Evolutionary conservation across 2,113 vertebrate species (phyloP).

Genomic region (Amazona vittata): DNA sequence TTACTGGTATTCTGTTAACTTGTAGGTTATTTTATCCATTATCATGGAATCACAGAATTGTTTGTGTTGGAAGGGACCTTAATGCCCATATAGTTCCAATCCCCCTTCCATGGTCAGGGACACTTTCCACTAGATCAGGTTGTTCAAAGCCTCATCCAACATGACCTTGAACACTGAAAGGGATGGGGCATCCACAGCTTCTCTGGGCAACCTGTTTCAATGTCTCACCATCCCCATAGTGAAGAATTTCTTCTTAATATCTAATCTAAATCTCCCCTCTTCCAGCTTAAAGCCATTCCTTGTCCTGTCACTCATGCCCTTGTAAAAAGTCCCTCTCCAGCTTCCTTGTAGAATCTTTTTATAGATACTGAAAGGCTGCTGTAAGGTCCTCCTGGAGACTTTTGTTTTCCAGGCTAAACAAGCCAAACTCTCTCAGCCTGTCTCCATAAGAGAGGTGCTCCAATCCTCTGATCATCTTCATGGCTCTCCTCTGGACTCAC

Average conservation of each 20-base stretch:
- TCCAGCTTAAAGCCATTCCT: neutral
- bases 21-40: neutral
- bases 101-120: neutral
- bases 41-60: neutral
- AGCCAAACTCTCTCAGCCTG: neutral
- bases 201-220: neutral
- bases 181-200: neutral
- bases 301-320: neutral
- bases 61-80: neutral
- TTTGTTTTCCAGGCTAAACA: neutral
- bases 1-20: neutral
- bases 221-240: neutral
- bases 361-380: neutral
- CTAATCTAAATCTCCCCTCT: neutral
- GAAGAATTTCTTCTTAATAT: neutral
- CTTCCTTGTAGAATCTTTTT: neutral
- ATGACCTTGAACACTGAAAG: neutral
- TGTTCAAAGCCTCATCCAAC: neutral
- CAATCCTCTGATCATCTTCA: neutral
- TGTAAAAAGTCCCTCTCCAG: neutral
- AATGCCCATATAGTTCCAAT: neutral
- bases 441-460: neutral
- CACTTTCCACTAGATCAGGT: neutral
- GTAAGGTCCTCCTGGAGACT: neutral
- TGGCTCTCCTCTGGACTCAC: neutral